Conservation (phyloP, 2,888 invertebrate genomes). For the Erebia palarica region DNA sequence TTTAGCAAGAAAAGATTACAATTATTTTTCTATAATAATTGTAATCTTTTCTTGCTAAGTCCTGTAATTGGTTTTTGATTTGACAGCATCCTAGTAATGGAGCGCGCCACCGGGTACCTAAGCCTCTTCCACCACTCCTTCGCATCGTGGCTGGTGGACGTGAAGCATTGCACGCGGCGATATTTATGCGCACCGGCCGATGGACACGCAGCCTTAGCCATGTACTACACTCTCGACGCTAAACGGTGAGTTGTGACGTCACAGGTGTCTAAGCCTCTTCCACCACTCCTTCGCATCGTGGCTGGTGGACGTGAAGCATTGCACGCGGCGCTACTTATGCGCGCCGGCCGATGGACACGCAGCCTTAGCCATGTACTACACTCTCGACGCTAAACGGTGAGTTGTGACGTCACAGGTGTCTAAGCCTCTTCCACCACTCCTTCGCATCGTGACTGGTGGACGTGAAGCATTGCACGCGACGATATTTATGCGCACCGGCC, state of each 20-base stretch:
- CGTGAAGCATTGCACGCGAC: conserved; percentile 98
- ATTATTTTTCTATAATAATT: too few relatives aligned
- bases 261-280: conserved; percentile 85
- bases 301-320: conserved; percentile 98
- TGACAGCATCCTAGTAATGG: conserved; percentile 74
- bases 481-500: conserved; percentile 93
- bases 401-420: too few relatives aligned
- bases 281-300: conserved; percentile 98
- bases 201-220: conserved; percentile 94
- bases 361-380: too few relatives aligned
- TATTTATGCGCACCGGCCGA: conserved; percentile 94
- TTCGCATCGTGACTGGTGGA: conserved; percentile 97
- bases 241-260: conserved; percentile 60
- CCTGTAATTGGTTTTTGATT: neutral
- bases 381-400: too few relatives aligned
- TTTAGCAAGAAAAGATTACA: too few relatives aligned
- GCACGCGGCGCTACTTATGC: conserved; percentile 96
- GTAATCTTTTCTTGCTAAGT: too few relatives aligned
- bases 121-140: conserved; percentile 93
- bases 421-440: conserved; percentile 94
- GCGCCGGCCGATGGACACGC: conserved; percentile 93
- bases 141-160: conserved; percentile 96
- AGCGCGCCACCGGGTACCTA: conserved; percentile 80
- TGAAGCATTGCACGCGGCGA: conserved; percentile 98
- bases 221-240: conserved; percentile 90